Conservation (phyloP, 2,888 invertebrate species). For the Biston stratarius region DNA sequence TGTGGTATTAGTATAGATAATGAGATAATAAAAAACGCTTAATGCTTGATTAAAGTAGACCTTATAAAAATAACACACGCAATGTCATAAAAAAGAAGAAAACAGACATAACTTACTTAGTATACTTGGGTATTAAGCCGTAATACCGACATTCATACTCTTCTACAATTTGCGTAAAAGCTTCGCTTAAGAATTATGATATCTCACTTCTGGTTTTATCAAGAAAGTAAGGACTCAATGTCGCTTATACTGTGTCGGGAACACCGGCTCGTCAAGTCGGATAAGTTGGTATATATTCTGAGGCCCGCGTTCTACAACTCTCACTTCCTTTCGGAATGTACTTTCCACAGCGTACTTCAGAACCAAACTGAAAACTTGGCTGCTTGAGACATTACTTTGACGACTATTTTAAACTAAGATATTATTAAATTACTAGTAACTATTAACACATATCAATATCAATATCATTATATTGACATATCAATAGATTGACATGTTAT, state of each 20-base stretch:
- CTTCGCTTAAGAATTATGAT: slow-evolving; percentile 32
- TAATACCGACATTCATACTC: slow-evolving; percentile 25
- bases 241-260: slow-evolving; percentile 5
- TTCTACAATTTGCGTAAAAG: slow-evolving; percentile 31
- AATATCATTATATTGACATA: no score
- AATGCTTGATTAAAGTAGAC: slow-evolving; percentile 6
- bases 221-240: slow-evolving; percentile 9
- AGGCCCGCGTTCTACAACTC: no score
- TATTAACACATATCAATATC: no score
- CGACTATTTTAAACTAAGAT: no score
- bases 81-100: slow-evolving; percentile 9
- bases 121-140: slow-evolving; percentile 23
- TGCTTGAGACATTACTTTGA: no score
- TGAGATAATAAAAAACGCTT: neutral
- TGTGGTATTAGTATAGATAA: no score
- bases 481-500: no score
- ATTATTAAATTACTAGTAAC: no score
- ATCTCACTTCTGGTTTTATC: slow-evolving; percentile 30
- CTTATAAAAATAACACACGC: slow-evolving; percentile 5
- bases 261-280: neutral
- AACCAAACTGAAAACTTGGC: no score
- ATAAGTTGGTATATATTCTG: no score
- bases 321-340: no score
- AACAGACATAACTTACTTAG: slow-evolving; percentile 26
- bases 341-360: no score